Conservation (phyloP, 2,888 invertebrate species). For the Metallyticus violacea region DNA sequence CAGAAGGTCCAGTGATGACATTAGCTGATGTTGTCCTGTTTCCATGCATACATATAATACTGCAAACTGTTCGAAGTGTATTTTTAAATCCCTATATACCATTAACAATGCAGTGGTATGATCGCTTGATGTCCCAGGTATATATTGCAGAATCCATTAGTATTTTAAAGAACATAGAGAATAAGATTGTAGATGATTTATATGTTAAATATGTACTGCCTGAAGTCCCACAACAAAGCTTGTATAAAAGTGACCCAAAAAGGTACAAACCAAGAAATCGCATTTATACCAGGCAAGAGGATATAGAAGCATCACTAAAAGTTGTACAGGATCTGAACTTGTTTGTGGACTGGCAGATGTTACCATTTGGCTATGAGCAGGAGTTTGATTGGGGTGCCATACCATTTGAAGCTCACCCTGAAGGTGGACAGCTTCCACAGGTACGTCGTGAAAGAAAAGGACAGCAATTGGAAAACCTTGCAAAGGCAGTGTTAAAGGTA, state of each 20-base stretch:
- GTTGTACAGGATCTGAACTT: conserved; percentile 41
- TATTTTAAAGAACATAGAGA: conserved; percentile 25
- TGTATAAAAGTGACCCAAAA: conserved; percentile 76
- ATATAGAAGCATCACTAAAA: conserved; percentile 63
- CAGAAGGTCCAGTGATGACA: conserved; percentile 79
- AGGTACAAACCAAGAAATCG: conserved; percentile 71
- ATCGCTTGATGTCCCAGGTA: conserved; percentile 41
- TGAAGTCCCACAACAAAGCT: conserved; percentile 57
- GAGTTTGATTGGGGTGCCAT: conserved; percentile 66
- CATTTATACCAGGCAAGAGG: conserved; percentile 71
- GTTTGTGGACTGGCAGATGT: conserved; percentile 7
- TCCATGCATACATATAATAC: conserved; percentile 63
- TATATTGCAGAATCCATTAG: conserved; percentile 36
- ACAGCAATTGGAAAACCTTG: conserved; percentile 82
- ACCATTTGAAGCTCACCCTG: conserved; percentile 72
- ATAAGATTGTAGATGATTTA: conserved; percentile 28
- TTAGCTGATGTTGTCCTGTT: conserved; percentile 80
- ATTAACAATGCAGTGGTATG: conserved; percentile 62
- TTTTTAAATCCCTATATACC: conserved; percentile 54
- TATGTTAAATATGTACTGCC: conserved; percentile 46
- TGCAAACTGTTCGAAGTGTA: conserved; percentile 48
- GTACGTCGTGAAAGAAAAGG: conserved; percentile 73
- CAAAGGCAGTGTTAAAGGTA: conserved; percentile 69
- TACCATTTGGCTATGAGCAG: conserved; percentile 47
- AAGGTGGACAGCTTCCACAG: conserved; percentile 74